Percentiles rank a stretch among this genome's conserved stretches.
Evolutionary conservation across 2,797 vertebrate species (phyloP).

Genomic region (Notamacropus eugenii): DNA sequence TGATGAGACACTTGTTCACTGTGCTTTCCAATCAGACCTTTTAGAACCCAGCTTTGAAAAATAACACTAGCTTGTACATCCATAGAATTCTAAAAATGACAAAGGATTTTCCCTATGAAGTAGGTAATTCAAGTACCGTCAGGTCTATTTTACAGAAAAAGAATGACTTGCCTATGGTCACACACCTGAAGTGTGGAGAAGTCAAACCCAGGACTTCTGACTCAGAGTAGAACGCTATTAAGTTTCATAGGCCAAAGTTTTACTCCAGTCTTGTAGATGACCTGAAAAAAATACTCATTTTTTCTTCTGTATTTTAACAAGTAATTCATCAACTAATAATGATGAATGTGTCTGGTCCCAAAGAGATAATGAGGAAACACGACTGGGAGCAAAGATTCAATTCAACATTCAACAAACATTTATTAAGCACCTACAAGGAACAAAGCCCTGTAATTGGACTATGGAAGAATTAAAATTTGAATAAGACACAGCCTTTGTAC

Average conservation of each 20-base stretch:
- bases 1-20: neutral
- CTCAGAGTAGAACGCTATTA: neutral
- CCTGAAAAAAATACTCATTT: neutral
- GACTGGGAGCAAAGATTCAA: neutral
- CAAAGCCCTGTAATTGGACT: neutral
- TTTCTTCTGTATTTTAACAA: neutral
- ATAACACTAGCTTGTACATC: neutral
- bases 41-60: neutral
- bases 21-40: neutral
- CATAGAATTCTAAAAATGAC: neutral
- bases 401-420: neutral
- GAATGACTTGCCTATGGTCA: neutral
- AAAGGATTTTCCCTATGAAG: neutral
- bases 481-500: neutral
- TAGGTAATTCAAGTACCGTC: neutral
- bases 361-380: rapidly evolving
- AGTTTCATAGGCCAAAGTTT: neutral
- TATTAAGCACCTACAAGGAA: neutral
- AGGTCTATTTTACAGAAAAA: neutral
- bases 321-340: neutral
- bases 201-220: neutral
- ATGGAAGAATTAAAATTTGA: neutral
- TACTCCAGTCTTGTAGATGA: neutral
- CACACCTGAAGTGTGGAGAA: neutral
- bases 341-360: neutral